phyloP scores from a whole-genome alignment of 2,797 vertebrate genomes.

The Cynodonichthys magdalenae region DNA sequence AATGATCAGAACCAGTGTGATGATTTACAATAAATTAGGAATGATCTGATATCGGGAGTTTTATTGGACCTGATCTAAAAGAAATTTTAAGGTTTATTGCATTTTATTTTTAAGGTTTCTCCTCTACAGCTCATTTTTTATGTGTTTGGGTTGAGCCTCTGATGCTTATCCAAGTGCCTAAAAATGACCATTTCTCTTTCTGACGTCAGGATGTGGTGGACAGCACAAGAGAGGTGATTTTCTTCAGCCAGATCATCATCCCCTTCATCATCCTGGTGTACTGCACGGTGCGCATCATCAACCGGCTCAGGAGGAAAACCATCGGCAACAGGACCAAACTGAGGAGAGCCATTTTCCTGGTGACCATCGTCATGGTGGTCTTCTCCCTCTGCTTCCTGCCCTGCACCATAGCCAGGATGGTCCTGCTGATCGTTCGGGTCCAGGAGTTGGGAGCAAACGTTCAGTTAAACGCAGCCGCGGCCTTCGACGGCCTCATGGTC shows the following conservation, averaged over 20 bases:
- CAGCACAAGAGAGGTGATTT: constrained; percentile 55
- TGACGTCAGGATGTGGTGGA: constrained; percentile 30
- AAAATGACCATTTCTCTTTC: neutral
- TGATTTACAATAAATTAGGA: no score
- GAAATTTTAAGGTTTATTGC: no score
- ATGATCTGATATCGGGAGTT: no score
- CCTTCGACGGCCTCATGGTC: constrained; percentile 79
- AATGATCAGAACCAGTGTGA: no score
- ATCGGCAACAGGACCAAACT: constrained; percentile 71
- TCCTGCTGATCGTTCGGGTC: constrained; percentile 47
- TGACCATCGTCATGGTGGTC: constrained; percentile 64
- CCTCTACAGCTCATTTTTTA: no score
- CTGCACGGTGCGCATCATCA: constrained; percentile 66
- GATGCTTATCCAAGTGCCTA: no score
- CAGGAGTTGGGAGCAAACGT: accelerated
- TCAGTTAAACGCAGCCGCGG: constrained; percentile 38
- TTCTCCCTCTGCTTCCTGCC: constrained; percentile 78
- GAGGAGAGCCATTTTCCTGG: constrained; percentile 56
- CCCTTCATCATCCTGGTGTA: constrained; percentile 77
- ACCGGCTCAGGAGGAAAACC: constrained; percentile 60
- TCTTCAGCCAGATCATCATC: constrained; percentile 75
- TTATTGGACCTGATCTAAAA: no score
- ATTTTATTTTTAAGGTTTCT: no score
- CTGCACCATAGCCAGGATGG: constrained; percentile 62
- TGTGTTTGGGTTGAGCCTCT: no score